Evolutionary conservation across 2,113 vertebrate species (phyloP).

Genomic region (Alaudala cheleensis): DNA sequence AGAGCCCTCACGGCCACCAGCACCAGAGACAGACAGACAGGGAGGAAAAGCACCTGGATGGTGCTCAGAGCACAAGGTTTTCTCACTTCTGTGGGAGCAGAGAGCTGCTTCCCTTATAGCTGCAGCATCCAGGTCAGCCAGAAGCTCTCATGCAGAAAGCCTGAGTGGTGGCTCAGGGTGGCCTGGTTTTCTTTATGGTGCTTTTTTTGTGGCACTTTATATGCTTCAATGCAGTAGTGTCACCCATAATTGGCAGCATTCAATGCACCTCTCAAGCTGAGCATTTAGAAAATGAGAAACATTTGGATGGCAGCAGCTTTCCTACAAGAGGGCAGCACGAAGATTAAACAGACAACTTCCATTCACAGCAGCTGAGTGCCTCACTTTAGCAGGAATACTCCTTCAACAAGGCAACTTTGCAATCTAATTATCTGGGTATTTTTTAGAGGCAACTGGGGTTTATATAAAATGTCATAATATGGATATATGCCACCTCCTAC

Average conservation of each 20-base stretch:
- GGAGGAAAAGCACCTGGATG: background rate
- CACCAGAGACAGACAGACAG: background rate
- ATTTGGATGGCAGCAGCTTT: background rate
- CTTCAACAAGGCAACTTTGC: background rate
- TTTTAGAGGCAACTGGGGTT: background rate
- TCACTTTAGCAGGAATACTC: background rate
- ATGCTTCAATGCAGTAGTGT: background rate
- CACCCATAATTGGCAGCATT: background rate
- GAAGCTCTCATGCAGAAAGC: background rate
- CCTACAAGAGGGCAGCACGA: background rate
- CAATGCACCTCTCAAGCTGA: background rate
- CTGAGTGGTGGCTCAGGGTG: background rate
- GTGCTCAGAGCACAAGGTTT: background rate
- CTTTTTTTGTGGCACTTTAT: background rate
- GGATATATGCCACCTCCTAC: background rate
- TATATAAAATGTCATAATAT: background rate
- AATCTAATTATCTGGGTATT: background rate
- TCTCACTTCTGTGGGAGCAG: background rate
- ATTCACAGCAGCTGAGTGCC: background rate
- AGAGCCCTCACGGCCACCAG: background rate
- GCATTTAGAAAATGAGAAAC: background rate
- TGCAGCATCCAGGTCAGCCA: background rate
- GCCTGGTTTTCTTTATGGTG: background rate
- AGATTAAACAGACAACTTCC: background rate
- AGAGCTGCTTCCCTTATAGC: background rate